These are phyloP conservation scores for Melospiza melodia DNA, from an alignment of 2,113 vertebrate species.

Conservation along the genomic window DNA sequence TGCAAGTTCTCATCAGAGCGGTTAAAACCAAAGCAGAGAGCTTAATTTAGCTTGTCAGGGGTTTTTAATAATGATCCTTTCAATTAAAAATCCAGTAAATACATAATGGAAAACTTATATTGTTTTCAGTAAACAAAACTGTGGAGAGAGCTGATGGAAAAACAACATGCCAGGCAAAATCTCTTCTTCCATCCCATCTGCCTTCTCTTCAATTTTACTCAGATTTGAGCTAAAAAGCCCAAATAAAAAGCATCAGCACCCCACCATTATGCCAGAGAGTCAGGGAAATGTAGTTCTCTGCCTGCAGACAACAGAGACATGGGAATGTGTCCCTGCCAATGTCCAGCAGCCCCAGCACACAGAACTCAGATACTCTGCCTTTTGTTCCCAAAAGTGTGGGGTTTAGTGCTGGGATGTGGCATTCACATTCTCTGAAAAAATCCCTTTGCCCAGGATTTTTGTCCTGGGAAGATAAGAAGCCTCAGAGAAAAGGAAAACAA, in stretches of 20 bases:
- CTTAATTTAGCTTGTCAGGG: background rate
- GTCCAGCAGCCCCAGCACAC: background rate
- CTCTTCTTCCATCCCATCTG: background rate
- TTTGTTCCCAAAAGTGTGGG: background rate
- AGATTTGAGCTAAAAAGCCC: background rate
- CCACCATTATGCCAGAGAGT: background rate
- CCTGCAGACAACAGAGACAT: background rate
- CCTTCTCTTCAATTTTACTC: background rate
- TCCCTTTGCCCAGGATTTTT: no score
- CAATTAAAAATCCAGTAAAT: slow-evolving; percentile 16
- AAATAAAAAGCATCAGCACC: background rate
- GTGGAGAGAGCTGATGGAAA: background rate
- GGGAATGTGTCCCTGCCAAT: background rate
- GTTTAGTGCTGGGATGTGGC: background rate
- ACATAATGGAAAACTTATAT: background rate
- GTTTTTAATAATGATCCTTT: background rate
- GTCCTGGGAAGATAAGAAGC: no score
- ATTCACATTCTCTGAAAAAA: no score
- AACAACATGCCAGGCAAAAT: background rate
- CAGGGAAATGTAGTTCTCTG: background rate
- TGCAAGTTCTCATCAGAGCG: background rate
- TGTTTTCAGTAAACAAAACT: background rate
- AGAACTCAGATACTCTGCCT: background rate
- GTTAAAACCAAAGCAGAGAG: slow-evolving; percentile 9
- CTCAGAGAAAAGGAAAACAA: no score